These are phyloP conservation scores for Labeo calbasu DNA, from an alignment of 2,797 vertebrate species.

Conservation along the genomic window DNA sequence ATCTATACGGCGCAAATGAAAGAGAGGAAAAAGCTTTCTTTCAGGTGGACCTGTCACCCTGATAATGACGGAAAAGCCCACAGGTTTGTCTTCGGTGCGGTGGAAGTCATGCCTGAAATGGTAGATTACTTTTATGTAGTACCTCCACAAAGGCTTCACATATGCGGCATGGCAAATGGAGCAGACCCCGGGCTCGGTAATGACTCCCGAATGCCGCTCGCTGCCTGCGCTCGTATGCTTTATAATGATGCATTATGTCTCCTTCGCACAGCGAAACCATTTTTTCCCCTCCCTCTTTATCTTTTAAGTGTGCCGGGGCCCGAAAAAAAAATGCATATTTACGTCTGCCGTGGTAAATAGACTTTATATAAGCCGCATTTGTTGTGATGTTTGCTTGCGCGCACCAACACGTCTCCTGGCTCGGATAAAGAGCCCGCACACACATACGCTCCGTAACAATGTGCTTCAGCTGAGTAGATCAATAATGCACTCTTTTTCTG, in stretches of 20 bases:
- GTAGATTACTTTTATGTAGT: conserved; percentile 49
- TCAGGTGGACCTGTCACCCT: conserved; percentile 59
- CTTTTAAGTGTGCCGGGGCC: conserved; percentile 25
- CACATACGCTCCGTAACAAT: conserved; percentile 38
- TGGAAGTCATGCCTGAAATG: conserved; percentile 58
- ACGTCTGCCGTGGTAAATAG: conserved; percentile 36
- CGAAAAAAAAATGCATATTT: conserved; percentile 16
- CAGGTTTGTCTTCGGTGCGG: conserved; percentile 53
- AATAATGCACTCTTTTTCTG: conserved; percentile 69
- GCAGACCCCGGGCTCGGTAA: conserved; percentile 29
- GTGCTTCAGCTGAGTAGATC: conserved; percentile 56
- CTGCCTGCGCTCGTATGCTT: conserved; percentile 30
- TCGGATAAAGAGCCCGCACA: conserved; percentile 15
- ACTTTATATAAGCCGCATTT: conserved; percentile 39
- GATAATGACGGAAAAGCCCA: conserved; percentile 57
- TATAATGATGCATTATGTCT: conserved; percentile 48
- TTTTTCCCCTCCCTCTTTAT: conserved; percentile 32
- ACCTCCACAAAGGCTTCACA: conserved; percentile 45
- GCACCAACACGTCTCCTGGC: conserved; percentile 30
- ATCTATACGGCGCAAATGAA: conserved; percentile 54
- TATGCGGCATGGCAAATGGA: conserved; percentile 54
- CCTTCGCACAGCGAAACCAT: conserved; percentile 11
- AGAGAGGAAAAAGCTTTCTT: conserved; percentile 55
- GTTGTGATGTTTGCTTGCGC: conserved; percentile 32
- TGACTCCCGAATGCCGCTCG: conserved; percentile 44